phyloP scores from a whole-genome alignment of 92 coral and sea anemone species.

The Anthopleura xanthogrammica region DNA sequence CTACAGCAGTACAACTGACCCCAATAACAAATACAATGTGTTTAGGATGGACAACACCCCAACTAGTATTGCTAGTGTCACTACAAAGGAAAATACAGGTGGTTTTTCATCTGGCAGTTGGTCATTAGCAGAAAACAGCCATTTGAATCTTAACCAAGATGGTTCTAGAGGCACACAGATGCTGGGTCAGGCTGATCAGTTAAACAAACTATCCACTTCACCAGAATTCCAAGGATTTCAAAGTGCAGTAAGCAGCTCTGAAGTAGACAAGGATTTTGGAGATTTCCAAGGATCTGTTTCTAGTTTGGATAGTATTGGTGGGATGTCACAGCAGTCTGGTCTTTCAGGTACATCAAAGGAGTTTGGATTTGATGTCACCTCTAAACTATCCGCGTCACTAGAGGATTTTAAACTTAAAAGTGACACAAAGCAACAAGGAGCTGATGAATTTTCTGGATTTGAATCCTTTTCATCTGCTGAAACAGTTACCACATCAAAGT shows the following conservation, averaged over 20 bases:
- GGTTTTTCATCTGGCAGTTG: neutral
- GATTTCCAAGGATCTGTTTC: slow-evolving; percentile 30
- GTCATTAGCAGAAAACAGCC: neutral
- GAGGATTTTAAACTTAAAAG: slow-evolving; percentile 45
- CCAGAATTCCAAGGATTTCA: slow-evolving; percentile 32
- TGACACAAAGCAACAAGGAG: neutral
- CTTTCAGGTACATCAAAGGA: neutral
- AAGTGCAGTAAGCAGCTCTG: slow-evolving; percentile 3
- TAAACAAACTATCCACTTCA: slow-evolving; percentile 20
- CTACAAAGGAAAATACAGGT: slow-evolving; percentile 25
- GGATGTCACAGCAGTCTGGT: slow-evolving; percentile 3
- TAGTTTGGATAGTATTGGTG: slow-evolving; percentile 19
- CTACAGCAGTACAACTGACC: slow-evolving; percentile 10
- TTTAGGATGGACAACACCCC: slow-evolving; percentile 31
- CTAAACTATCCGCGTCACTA: slow-evolving; percentile 37
- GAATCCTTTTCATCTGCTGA: slow-evolving; percentile 4
- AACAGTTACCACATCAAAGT: neutral
- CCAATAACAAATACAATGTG: slow-evolving; percentile 62
- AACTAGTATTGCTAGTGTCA: neutral
- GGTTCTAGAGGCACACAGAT: neutral
- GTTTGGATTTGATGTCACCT: slow-evolving; percentile 11
- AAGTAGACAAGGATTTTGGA: slow-evolving; percentile 35
- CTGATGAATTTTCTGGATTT: slow-evolving; percentile 13
- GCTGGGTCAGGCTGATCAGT: neutral
- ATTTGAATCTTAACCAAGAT: neutral